Conservation (phyloP, 35 echinoderm and acorn worm species). For the Heliocidaris erythrogramma region DNA sequence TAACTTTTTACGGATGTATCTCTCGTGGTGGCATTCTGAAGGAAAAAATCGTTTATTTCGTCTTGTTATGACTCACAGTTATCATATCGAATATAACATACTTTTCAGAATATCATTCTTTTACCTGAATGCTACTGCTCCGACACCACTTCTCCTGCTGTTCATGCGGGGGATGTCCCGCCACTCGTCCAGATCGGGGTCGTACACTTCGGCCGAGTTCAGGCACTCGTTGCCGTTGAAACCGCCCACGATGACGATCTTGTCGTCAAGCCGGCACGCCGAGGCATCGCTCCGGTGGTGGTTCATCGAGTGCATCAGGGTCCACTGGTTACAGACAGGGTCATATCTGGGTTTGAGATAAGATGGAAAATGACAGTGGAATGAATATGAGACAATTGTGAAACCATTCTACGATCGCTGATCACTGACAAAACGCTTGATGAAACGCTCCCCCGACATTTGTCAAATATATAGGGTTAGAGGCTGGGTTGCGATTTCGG, state of each 20-base stretch:
- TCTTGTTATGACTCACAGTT: neutral
- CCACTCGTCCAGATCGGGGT: conserved; percentile 79
- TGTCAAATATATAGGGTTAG: neutral
- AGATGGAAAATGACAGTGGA: neutral
- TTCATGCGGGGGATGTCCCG: conserved; percentile 89
- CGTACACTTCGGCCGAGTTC: conserved; percentile 71
- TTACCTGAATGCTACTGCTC: conserved; percentile 57
- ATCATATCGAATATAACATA: too few relatives aligned
- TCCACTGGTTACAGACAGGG: conserved; percentile 86
- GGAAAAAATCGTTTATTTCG: neutral
- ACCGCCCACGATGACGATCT: conserved; percentile 87
- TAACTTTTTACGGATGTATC: neutral
- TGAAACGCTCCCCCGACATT: too few relatives aligned
- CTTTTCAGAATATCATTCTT: too few relatives aligned
- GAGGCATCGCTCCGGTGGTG: conserved; percentile 96
- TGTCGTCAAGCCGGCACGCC: conserved; percentile 57
- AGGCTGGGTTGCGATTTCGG: neutral
- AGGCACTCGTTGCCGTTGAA: conserved; percentile 98
- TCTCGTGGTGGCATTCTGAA: neutral
- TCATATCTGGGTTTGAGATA: conserved; percentile 55
- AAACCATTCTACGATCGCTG: too few relatives aligned
- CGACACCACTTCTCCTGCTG: conserved; percentile 72
- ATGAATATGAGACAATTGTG: too few relatives aligned
- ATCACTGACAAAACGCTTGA: too few relatives aligned
- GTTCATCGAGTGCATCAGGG: conserved; percentile 80